A percentile compares a stretch with the other conserved stretches of the same genome.
Evolutionary conservation across 2,113 vertebrate genomes (phyloP).

Genomic region (Ranitomeya imitator): DNA sequence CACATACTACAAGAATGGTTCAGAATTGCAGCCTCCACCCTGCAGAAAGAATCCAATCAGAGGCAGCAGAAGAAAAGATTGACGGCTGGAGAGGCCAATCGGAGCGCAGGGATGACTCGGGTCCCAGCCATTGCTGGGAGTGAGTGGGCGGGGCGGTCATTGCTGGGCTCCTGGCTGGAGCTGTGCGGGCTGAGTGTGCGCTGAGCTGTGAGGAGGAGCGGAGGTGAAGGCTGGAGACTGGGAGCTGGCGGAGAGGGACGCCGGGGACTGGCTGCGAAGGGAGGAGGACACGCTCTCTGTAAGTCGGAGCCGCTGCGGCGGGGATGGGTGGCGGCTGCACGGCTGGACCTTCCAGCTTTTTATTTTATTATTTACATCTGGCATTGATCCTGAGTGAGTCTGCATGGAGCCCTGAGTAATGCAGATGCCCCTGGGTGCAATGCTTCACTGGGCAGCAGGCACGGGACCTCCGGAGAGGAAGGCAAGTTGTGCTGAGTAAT

Average conservation of each 20-base stretch:
- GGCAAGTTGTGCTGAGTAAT: neutral
- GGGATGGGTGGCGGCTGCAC: neutral
- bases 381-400: neutral
- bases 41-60: neutral
- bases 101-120: too few species aligned
- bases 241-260: conserved; percentile 20
- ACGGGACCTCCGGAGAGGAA: neutral
- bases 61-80: neutral
- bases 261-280: neutral
- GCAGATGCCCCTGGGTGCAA: neutral
- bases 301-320: neutral
- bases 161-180: conserved; percentile 25
- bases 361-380: too few species aligned
- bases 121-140: neutral
- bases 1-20: neutral
- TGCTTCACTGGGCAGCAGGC: conserved; percentile 1
- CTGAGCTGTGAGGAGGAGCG: conserved; percentile 39
- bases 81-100: neutral
- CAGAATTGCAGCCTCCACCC: neutral
- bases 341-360: neutral
- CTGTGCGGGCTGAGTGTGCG: conserved; percentile 38
- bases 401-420: neutral
- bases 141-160: neutral
- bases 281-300: conserved; percentile 41
- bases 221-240: neutral